These are phyloP conservation scores for Symphodus melops DNA, from an alignment of 2,113 vertebrate species.

Conservation along the genomic window DNA sequence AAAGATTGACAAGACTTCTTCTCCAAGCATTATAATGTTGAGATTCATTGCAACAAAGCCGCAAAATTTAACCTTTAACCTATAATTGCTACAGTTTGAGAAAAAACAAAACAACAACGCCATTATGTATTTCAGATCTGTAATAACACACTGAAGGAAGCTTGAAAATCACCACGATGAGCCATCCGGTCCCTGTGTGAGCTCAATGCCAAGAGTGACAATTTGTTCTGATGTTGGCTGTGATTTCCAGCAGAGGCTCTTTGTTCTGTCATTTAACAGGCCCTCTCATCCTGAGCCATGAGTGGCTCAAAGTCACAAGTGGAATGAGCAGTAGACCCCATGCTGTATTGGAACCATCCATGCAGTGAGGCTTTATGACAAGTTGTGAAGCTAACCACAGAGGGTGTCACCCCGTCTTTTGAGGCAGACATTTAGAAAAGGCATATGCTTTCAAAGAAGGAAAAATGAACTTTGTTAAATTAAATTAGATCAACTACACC, in stretches of 20 bases:
- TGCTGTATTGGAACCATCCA: constrained; percentile 7
- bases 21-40: background rate
- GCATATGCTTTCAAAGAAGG: background rate
- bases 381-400: constrained; percentile 3
- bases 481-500: background rate
- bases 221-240: constrained; percentile 7
- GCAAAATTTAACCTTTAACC: background rate
- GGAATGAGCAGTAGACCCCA: constrained; percentile 2
- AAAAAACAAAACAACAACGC: background rate
- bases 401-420: background rate
- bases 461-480: background rate
- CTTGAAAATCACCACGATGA: constrained; percentile 4
- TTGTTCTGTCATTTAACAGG: constrained; percentile 6
- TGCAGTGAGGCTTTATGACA: background rate
- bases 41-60: background rate
- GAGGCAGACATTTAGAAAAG: background rate
- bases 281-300: constrained; percentile 1
- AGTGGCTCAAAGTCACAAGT: constrained; percentile 9
- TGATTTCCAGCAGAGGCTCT: constrained; percentile 14
- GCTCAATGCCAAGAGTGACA: background rate
- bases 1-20: background rate
- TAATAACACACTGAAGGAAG: constrained; percentile 4
- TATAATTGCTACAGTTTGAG: background rate
- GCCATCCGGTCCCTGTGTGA: background rate
- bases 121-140: constrained; percentile 1